These are phyloP conservation scores for Megaceryle torquata DNA, from an alignment of 2,113 vertebrate species.

Conservation along the genomic window DNA sequence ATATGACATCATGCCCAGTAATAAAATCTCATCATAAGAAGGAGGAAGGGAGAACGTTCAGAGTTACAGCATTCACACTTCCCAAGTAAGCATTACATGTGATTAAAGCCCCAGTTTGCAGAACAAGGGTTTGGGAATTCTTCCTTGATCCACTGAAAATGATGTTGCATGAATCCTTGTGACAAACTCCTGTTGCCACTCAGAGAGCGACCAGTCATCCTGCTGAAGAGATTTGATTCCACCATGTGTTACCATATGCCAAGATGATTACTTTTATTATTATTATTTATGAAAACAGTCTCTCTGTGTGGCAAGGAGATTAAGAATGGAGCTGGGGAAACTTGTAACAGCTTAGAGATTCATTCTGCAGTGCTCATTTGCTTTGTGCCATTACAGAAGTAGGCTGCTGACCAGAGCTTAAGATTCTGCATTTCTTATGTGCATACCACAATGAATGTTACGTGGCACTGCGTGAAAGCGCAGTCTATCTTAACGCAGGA, in stretches of 20 bases:
- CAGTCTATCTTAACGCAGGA: neutral
- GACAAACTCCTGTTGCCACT: neutral
- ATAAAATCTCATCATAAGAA: neutral
- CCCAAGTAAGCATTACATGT: neutral
- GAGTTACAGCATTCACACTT: neutral
- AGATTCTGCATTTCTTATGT: neutral
- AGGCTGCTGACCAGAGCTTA: neutral
- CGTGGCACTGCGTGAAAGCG: neutral
- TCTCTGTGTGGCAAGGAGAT: neutral
- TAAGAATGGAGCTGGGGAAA: neutral
- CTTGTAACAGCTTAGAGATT: neutral
- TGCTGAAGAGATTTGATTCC: neutral
- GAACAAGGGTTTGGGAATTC: neutral
- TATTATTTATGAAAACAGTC: neutral
- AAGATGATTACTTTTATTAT: neutral
- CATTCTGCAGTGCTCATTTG: neutral
- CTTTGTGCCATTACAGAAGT: neutral
- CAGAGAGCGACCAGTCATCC: neutral
- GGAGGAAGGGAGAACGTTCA: neutral
- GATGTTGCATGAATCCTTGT: neutral
- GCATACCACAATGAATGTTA: neutral
- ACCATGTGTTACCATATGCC: too few species aligned
- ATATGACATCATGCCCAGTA: fast-evolving
- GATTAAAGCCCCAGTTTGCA: neutral
- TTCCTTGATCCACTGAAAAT: neutral